A percentile compares a stretch with the other conserved stretches of the same genome.
These are phyloP conservation scores for Phaethornis superciliosus DNA, from an alignment of 2,113 vertebrate species.

Conservation along the genomic window DNA sequence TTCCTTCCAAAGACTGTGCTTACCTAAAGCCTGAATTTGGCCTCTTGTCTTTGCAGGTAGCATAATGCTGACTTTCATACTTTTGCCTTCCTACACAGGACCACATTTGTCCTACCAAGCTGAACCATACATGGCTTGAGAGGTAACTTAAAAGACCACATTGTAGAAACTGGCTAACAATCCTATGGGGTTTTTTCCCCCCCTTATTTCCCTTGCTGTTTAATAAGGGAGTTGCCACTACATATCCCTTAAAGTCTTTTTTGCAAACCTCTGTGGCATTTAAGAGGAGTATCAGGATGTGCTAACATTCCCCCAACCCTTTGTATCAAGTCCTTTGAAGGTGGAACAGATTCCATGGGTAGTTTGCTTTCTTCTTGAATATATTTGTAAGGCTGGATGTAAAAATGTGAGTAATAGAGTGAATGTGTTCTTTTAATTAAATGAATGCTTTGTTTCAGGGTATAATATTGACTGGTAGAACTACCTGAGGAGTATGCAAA, in stretches of 20 bases:
- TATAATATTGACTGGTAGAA: not conserved
- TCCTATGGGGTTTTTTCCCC: not conserved
- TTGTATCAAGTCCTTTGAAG: not conserved
- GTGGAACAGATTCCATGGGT: not conserved
- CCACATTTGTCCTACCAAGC: not conserved
- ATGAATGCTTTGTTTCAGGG: not conserved
- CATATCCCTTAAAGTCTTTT: not conserved
- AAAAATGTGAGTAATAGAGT: not conserved
- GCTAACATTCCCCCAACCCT: not conserved
- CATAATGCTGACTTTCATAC: not conserved
- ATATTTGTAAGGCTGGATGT: not conserved
- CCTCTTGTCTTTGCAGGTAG: not conserved
- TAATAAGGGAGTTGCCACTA: not conserved
- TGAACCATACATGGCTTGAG: not conserved
- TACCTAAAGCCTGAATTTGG: not conserved
- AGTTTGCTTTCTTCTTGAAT: not conserved
- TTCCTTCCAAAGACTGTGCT: not conserved
- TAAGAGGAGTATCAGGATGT: not conserved
- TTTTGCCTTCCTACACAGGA: not conserved
- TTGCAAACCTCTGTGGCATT: not conserved
- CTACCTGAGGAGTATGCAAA: too few species aligned
- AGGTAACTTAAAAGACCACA: accelerated
- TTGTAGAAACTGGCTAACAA: not conserved
- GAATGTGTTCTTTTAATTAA: not conserved
- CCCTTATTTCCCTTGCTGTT: not conserved